Percentiles rank a stretch among this genome's conserved stretches.
Conservation (phyloP, 2,113 vertebrate genomes). For the Bettongia penicillata region DNA sequence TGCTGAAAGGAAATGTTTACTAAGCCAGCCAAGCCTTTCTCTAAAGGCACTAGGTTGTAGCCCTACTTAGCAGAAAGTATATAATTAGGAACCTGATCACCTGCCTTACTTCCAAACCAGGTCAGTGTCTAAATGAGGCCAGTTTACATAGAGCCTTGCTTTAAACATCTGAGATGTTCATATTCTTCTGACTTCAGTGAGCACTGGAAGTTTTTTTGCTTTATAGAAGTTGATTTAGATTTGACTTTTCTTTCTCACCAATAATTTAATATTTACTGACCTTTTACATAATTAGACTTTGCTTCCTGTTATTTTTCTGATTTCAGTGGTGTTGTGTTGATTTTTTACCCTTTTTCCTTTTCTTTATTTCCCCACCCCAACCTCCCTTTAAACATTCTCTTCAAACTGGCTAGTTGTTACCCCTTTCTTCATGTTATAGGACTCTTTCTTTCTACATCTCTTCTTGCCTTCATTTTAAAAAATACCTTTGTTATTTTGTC, state of each 20-base stretch:
- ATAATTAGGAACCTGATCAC: neutral
- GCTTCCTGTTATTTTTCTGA: neutral
- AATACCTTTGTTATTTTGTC: conserved; percentile 8
- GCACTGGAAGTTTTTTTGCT: neutral
- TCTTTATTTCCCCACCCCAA: neutral
- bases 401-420: neutral
- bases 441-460: neutral
- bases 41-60: neutral
- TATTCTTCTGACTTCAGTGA: neutral
- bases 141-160: neutral
- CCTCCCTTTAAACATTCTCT: neutral
- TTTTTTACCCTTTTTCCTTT: neutral
- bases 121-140: neutral
- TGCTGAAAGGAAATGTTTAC: neutral
- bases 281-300: neutral
- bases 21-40: neutral
- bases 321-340: neutral
- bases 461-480: neutral
- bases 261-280: neutral
- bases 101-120: neutral
- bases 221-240: neutral
- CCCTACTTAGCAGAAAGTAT: neutral
- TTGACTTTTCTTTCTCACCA: neutral
- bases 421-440: neutral
- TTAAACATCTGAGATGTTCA: neutral